Evolutionary conservation across 1,140 invertebrate species (phyloP).

Genomic region (Delia radicum): DNA sequence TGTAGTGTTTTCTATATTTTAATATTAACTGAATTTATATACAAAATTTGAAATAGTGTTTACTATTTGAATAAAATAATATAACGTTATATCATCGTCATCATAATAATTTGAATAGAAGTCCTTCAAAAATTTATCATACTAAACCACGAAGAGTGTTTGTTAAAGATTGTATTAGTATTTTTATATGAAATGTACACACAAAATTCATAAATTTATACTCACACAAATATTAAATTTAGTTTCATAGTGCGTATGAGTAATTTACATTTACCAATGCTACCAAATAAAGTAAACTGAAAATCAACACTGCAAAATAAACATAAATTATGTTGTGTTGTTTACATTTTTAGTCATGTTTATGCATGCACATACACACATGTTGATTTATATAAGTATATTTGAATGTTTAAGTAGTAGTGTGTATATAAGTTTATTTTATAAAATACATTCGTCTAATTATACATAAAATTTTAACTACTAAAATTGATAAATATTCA

Average conservation of each 20-base stretch:
- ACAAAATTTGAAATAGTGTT: background rate
- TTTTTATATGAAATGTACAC: background rate
- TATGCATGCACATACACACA: background rate
- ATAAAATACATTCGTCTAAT: no score
- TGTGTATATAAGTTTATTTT: no score
- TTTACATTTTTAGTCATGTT: slow-evolving; percentile 17
- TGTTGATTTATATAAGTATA: no score
- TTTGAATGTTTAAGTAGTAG: no score
- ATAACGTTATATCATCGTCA: background rate
- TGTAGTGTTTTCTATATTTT: no score
- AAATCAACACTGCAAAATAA: slow-evolving; percentile 8
- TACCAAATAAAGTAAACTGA: background rate
- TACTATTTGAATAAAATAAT: background rate
- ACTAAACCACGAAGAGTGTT: background rate
- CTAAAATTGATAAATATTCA: no score
- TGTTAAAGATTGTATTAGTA: background rate
- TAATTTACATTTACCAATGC: background rate
- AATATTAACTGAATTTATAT: no score
- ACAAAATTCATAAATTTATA: background rate
- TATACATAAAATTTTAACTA: no score
- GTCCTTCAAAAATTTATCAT: background rate
- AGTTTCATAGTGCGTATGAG: background rate
- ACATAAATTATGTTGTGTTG: slow-evolving; percentile 4
- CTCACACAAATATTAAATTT: background rate
- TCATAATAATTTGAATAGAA: background rate